These are phyloP conservation scores for Folsomia manolachei DNA, from an alignment of 2,888 invertebrate genomes.

Conservation along the genomic window DNA sequence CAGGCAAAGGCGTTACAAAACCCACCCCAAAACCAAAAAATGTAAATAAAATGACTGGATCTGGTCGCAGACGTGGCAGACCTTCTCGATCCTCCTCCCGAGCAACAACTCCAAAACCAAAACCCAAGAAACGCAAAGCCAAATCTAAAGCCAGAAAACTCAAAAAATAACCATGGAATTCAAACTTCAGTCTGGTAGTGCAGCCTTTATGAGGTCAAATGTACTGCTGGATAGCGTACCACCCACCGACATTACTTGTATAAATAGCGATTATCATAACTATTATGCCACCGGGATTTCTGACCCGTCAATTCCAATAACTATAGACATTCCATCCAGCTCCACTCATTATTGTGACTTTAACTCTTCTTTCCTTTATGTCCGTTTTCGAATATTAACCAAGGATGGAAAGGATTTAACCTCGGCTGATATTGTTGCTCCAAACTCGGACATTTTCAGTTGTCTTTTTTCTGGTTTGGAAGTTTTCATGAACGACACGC, in stretches of 20 bases:
- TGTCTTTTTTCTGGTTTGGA: neutral
- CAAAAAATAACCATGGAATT: too few species aligned
- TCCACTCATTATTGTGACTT: neutral
- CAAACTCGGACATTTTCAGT: neutral
- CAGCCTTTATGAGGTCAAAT: conserved; percentile 1
- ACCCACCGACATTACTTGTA: neutral
- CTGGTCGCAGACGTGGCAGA: too few species aligned
- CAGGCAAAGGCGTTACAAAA: neutral
- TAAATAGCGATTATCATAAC: neutral
- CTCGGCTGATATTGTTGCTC: neutral
- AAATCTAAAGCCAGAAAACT: too few species aligned
- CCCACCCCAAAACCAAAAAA: neutral
- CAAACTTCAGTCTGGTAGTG: too few species aligned
- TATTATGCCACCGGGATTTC: neutral
- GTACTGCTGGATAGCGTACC: neutral
- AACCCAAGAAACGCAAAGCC: neutral
- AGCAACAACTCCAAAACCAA: neutral
- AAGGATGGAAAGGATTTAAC: neutral
- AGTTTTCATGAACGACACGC: neutral
- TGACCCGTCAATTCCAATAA: neutral
- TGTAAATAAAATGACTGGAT: too few species aligned
- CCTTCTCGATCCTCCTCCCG: too few species aligned
- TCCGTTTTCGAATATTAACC: neutral
- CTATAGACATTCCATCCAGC: neutral
- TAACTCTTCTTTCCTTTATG: neutral